Percentiles rank a stretch among this genome's conserved stretches.
These are phyloP conservation scores for Melanargia galathea DNA, from an alignment of 2,888 invertebrate species.

Conservation along the genomic window DNA sequence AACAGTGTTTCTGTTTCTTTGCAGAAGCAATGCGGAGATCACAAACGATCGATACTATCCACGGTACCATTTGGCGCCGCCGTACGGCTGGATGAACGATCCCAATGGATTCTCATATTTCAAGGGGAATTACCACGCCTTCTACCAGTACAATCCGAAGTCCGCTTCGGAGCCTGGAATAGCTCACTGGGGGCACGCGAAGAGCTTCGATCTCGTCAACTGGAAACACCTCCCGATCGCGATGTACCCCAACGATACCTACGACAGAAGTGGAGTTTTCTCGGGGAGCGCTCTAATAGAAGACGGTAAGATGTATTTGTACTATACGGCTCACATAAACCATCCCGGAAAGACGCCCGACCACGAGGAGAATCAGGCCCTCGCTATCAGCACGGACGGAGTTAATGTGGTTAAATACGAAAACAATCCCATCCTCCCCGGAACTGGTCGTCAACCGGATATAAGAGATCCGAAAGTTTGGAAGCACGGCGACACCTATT, in stretches of 20 bases:
- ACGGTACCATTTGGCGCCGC: conserved; percentile 62
- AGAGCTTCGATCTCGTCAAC: conserved; percentile 66
- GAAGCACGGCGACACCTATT: conserved; percentile 61
- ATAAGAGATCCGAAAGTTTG: conserved; percentile 78
- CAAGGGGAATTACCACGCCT: conserved; percentile 69
- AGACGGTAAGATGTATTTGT: conserved; percentile 58
- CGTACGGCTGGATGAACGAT: conserved; percentile 79
- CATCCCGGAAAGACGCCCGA: conserved; percentile 52
- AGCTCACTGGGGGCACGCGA: conserved; percentile 79
- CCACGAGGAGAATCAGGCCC: conserved; percentile 59
- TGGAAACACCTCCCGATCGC: conserved; percentile 77
- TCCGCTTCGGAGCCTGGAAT: conserved; percentile 57
- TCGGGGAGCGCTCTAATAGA: conserved; percentile 74
- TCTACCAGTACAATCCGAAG: conserved; percentile 76
- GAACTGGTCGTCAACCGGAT: conserved; percentile 59
- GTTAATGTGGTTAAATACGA: conserved; percentile 56
- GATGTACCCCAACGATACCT: conserved; percentile 65
- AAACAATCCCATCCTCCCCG: conserved; percentile 62
- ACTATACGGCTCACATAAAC: conserved; percentile 69
- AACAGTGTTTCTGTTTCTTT: conserved; percentile 44
- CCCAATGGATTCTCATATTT: conserved; percentile 77
- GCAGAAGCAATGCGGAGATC: conserved; percentile 39
- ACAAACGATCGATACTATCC: conserved; percentile 54
- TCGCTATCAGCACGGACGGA: conserved; percentile 65
- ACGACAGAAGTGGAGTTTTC: conserved; percentile 68